Evolutionary conservation across 2,797 vertebrate species (phyloP).

Genomic region (Lepilemur ruficaudatus): DNA sequence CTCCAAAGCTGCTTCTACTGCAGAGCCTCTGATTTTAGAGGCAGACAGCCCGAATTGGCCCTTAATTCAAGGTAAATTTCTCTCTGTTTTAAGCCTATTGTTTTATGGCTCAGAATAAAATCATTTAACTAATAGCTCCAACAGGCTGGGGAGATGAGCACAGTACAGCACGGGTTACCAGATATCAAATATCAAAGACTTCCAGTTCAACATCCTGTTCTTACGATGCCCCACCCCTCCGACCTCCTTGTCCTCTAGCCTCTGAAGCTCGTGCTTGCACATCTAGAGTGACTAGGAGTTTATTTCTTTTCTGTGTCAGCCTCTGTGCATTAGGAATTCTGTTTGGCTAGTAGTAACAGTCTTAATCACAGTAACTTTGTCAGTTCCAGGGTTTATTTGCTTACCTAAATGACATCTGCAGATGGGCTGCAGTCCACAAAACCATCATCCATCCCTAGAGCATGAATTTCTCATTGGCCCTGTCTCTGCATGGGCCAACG

Average conservation of each 20-base stretch:
- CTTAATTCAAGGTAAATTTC: background rate
- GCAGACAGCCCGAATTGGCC: background rate
- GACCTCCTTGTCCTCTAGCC: fast-evolving
- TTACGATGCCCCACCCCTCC: background rate
- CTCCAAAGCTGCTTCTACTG: background rate
- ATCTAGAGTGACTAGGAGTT: background rate
- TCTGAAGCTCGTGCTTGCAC: background rate
- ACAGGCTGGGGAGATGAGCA: background rate
- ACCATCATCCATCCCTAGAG: background rate
- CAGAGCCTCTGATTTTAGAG: background rate
- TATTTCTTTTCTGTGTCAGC: background rate
- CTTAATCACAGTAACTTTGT: background rate
- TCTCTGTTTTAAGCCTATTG: background rate
- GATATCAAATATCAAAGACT: background rate
- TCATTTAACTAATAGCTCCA: background rate
- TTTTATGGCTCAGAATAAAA: constrained; percentile 11
- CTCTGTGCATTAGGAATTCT: background rate
- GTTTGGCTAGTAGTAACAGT: background rate
- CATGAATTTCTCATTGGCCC: background rate
- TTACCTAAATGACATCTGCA: background rate
- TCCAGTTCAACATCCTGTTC: background rate
- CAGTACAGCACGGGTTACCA: background rate
- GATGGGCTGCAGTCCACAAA: background rate
- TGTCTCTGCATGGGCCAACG: background rate
- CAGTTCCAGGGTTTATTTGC: too few species aligned